These are phyloP conservation scores for Coelopa frigida DNA, from an alignment of 1,140 invertebrate genomes.

Conservation along the genomic window DNA sequence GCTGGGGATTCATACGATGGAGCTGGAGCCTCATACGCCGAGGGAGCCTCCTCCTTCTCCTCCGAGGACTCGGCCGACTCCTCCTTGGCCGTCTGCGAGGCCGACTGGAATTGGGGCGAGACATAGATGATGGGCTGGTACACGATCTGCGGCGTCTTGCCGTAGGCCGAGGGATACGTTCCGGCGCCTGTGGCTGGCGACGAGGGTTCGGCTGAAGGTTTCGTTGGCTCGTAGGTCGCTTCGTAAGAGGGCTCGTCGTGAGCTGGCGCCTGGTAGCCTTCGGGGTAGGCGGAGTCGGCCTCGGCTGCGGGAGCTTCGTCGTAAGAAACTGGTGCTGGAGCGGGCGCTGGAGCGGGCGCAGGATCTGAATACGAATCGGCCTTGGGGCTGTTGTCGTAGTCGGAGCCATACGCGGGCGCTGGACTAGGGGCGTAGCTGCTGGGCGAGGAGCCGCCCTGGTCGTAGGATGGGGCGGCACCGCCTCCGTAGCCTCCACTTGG, in stretches of 20 bases:
- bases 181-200: neutral
- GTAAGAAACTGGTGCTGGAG: neutral
- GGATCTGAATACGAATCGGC: too few species aligned
- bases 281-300: neutral
- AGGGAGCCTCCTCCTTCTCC: too few species aligned
- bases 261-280: neutral
- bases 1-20: neutral
- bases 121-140: slow-evolving; percentile 35
- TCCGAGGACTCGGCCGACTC: too few species aligned
- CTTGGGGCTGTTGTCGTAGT: too few species aligned
- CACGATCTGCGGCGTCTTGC: slow-evolving; percentile 30
- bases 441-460: too few species aligned
- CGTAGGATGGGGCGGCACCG: too few species aligned
- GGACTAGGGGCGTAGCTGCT: too few species aligned
- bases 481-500: too few species aligned
- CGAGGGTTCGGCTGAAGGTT: neutral
- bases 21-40: neutral
- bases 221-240: slow-evolving; percentile 8
- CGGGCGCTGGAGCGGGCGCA: too few species aligned
- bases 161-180: neutral
- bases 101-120: slow-evolving; percentile 5
- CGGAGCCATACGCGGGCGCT: too few species aligned
- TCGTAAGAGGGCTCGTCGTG: slow-evolving; percentile 5
- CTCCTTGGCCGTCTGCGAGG: too few species aligned
- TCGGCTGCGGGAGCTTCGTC: neutral